Evolutionary conservation across 2,888 invertebrate species (phyloP), one percentile per base, ranked within the genome.

Genomic region (Macrosiphum euphorbiae): DNA sequence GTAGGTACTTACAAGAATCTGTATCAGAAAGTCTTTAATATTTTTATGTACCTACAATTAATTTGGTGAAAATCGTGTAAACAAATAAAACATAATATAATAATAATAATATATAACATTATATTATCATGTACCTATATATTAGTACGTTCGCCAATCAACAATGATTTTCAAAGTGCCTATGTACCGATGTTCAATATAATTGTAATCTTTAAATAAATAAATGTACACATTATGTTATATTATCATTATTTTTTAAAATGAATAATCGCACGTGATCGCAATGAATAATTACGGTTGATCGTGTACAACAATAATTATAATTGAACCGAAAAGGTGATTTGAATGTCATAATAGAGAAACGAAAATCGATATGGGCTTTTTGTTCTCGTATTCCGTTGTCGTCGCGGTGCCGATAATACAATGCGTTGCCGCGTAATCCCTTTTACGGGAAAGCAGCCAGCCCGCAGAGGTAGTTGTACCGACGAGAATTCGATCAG

Each of bases 281-380:
- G 35, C 24, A 41, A 88, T 55, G 50, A 78, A 78, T 58, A 55
- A 58, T 78, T 78, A 20, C 10, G 28, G 50, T 78, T 24, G 50
- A 90, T 78, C 50, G 35, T n/a, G 35, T 78, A n/a, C 16, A 28
- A n/a, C 67, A 50, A 78, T 16, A 35, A 90, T 67, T n/a, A 67
- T 28, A 35, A 90, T 67, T 35, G 61, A 67, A 90, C 78, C 35
- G 35, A 86, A 44, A 86, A 67, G 61, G 61, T 67, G 67, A 90
- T 58, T 67, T 50, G 47, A 90, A 67, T 67, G 90, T 90, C 90
- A 50, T 50, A 90, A 67, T 35, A 78, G 47, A 35, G 8, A 50
- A 90, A 90, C 67, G 50, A 47, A 67, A 90, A 78, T 90, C 47
- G 90, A 78, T 67, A 11, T 24, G 1, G 44, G 44, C 24, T 67